phyloP scores from a whole-genome alignment of 2,797 vertebrate genomes.

The Ctenopoma multispine region DNA sequence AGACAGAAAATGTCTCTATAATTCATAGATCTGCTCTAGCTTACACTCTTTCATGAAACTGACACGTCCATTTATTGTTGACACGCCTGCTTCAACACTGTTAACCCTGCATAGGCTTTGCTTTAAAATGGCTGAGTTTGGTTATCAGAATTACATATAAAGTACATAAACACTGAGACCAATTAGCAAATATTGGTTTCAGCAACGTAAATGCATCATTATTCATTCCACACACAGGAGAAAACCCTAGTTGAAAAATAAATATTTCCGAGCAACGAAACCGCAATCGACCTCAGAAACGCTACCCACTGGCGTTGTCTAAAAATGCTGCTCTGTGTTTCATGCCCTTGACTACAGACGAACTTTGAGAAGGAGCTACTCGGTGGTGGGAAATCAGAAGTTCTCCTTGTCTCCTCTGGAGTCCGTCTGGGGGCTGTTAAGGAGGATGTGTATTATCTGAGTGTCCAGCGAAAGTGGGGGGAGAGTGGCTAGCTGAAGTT shows the following conservation, averaged over 20 bases:
- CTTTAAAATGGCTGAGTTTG: not conserved
- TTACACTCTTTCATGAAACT: slow-evolving; percentile 40
- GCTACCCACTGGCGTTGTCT: not conserved
- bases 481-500: slow-evolving; percentile 80
- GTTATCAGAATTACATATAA: not conserved
- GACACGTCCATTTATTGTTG: slow-evolving; percentile 2
- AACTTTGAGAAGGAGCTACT: slow-evolving; percentile 29
- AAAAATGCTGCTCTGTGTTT: slow-evolving; percentile 15
- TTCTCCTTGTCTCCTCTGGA: slow-evolving; percentile 43
- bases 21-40: slow-evolving; percentile 47
- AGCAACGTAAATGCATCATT: slow-evolving; percentile 4
- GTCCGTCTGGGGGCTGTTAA: slow-evolving; percentile 57
- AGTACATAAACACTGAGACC: not conserved
- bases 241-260: slow-evolving; percentile 5
- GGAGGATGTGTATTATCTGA: slow-evolving; percentile 75
- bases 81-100: not conserved
- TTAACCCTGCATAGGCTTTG: not conserved
- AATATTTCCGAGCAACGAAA: slow-evolving; percentile 14
- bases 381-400: slow-evolving; percentile 43
- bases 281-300: not conserved
- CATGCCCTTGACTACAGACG: slow-evolving; percentile 26
- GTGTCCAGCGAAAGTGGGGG: slow-evolving; percentile 76
- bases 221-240: slow-evolving; percentile 1
- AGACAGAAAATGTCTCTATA: slow-evolving; percentile 38
- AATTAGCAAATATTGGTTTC: slow-evolving; percentile 2